Evolutionary conservation across 2,797 vertebrate genomes (phyloP).

Genomic region (Diplodus sargus): DNA sequence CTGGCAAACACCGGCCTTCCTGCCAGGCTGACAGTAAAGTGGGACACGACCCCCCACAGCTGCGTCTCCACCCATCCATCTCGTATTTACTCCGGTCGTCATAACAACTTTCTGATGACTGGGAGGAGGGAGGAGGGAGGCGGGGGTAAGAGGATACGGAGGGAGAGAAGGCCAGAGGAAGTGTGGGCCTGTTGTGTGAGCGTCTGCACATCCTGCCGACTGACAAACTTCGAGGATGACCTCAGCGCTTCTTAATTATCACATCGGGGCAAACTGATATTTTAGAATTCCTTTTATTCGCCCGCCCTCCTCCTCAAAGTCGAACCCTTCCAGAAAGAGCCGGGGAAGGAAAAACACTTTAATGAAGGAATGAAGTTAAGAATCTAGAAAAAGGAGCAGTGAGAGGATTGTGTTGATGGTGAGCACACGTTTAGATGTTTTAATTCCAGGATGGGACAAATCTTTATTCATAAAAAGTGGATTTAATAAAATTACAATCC

Average conservation of each 20-base stretch:
- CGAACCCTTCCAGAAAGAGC: not conserved
- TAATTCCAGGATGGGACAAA: not conserved
- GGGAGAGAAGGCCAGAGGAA: slow-evolving; percentile 50
- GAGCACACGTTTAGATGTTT: not conserved
- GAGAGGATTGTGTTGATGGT: accelerated
- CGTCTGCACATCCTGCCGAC: slow-evolving; percentile 30
- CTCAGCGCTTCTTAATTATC: slow-evolving; percentile 50
- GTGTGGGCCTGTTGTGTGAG: slow-evolving; percentile 25
- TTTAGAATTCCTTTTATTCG: slow-evolving; percentile 40
- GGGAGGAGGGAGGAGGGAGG: slow-evolving; percentile 1
- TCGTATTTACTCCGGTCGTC: slow-evolving; percentile 55
- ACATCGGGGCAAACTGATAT: slow-evolving; percentile 15
- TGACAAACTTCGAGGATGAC: slow-evolving; percentile 41
- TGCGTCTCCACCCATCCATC: slow-evolving; percentile 3
- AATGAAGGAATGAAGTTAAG: not conserved
- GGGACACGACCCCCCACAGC: slow-evolving; percentile 24
- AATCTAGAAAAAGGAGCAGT: not conserved
- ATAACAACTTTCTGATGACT: slow-evolving; percentile 64
- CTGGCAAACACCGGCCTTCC: not conserved
- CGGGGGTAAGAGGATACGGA: slow-evolving; percentile 38
- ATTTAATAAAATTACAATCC: slow-evolving; percentile 7
- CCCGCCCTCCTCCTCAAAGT: not conserved
- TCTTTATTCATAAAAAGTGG: slow-evolving; percentile 7
- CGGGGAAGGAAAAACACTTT: not conserved
- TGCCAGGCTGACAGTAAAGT: slow-evolving; percentile 33